These are phyloP conservation scores for Typhlichthys subterraneus DNA, from an alignment of 2,797 vertebrate species.

Conservation along the genomic window DNA sequence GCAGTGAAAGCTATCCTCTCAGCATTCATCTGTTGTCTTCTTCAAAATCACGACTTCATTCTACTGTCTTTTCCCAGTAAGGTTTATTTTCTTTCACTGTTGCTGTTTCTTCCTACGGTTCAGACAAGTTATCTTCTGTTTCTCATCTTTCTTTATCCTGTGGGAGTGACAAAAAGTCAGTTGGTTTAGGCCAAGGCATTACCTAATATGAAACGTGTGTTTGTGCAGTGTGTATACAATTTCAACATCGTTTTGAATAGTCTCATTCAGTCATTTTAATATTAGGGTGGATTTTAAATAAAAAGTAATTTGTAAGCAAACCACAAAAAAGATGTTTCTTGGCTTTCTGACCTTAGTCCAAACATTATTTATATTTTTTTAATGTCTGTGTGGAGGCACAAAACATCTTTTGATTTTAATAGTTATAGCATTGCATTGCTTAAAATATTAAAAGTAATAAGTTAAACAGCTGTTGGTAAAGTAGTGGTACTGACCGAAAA, in stretches of 20 bases:
- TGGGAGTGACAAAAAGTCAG: conserved; percentile 10
- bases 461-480: no score
- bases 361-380: not conserved
- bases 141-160: conserved; percentile 68
- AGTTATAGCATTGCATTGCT: no score
- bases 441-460: no score
- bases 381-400: not conserved
- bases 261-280: no score
- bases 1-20: conserved; percentile 41
- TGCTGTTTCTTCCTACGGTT: conserved; percentile 34
- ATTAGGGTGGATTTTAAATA: no score
- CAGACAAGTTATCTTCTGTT: conserved; percentile 56
- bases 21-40: conserved; percentile 19
- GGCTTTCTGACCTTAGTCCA: not conserved
- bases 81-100: conserved; percentile 24
- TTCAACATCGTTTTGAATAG: no score
- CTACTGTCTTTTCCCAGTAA: conserved; percentile 18
- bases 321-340: not conserved
- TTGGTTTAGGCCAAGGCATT: conserved; percentile 39
- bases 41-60: conserved; percentile 30
- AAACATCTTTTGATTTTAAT: no score
- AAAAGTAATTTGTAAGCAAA: not conserved
- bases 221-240: no score
- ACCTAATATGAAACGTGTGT: conserved; percentile 59
- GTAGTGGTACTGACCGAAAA: no score